These are phyloP conservation scores for Macrotis lagotis DNA, from an alignment of 2,113 vertebrate species.

Conservation along the genomic window DNA sequence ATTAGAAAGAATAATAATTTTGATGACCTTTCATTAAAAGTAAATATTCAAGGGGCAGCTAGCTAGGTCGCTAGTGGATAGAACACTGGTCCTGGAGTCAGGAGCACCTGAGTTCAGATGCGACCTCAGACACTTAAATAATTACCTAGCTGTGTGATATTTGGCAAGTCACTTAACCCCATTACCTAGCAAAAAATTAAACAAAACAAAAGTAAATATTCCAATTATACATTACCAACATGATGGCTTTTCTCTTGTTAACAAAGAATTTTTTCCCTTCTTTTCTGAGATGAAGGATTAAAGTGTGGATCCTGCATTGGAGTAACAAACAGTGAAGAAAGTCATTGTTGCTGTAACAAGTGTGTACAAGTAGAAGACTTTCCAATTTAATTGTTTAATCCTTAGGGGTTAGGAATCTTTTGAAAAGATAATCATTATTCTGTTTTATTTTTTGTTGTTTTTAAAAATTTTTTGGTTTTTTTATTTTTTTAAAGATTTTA, in stretches of 20 bases:
- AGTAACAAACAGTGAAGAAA: neutral
- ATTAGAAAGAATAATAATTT: neutral
- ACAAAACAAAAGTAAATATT: too few species aligned
- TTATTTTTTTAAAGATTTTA: too few species aligned
- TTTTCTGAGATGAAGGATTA: neutral
- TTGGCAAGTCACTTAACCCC: too few species aligned
- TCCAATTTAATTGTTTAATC: neutral
- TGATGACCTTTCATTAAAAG: conserved; percentile 37
- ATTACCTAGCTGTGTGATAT: too few species aligned
- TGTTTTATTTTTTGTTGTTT: too few species aligned
- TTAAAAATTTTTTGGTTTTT: too few species aligned
- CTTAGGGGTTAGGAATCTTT: neutral
- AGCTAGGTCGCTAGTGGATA: too few species aligned
- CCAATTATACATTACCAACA: neutral
- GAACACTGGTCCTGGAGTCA: too few species aligned
- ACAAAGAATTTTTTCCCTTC: neutral
- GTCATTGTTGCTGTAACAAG: neutral
- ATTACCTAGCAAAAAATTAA: too few species aligned
- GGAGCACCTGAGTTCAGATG: too few species aligned
- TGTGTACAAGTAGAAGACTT: neutral
- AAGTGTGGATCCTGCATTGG: neutral
- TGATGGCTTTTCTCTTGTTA: conserved; percentile 19
- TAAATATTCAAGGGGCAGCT: conserved; percentile 5
- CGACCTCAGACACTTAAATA: too few species aligned
- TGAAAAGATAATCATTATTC: neutral